Base-by-base conservation (phyloP, 2,888 invertebrate genomes). In the Sesamia inferens region DNA sequence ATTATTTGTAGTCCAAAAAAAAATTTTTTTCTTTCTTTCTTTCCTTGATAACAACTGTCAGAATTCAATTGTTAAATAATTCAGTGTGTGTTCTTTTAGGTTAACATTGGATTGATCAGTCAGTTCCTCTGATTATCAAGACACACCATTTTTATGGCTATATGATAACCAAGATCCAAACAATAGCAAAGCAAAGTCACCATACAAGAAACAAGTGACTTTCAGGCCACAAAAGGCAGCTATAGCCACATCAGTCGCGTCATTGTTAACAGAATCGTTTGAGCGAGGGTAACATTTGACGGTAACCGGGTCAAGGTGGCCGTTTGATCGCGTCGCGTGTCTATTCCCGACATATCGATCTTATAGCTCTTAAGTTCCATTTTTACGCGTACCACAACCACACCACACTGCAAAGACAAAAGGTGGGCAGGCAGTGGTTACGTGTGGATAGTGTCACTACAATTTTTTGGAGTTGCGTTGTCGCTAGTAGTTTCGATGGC, bases 241-340 rank as follows among this genome's bases (percentile, higher is more conserved):
- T 58, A 66, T 62, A 58, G 74, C 63, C 64, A 71, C 67, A 78
- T 71, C 71, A 67, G 54, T 62, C 76, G 47, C 66, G 74, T 78
- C 78, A 83, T 84, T 87, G 83, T 84, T 71, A 86, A 79, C 78
- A 79, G 76, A 79, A 71, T 59, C 62, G 71, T 71, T 76, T 59
- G 75, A 68, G 77, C 71, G 78, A 78, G 83, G 84, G 85, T 85
- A 81, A 78, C 75, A 85, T 84, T 85, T 77, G 78, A 54, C 64
- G 74, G 62, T 73, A 85, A 84, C 78, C 80, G 66, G 91, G 90
- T 91, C 91, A 91, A 91, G 91, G 92, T 86, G 82, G 65, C 54
- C 69, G 78, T 86, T 88, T 83, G 86, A 86, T 87, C 82, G 82
- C 82, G 84, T 83, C 79, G 87, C 88, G 87, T 90, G 88, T 84